A percentile compares a stretch with the other conserved stretches of the same genome.
Conservation (phyloP, 2,113 vertebrate species). For the Pithys albifrons region DNA sequence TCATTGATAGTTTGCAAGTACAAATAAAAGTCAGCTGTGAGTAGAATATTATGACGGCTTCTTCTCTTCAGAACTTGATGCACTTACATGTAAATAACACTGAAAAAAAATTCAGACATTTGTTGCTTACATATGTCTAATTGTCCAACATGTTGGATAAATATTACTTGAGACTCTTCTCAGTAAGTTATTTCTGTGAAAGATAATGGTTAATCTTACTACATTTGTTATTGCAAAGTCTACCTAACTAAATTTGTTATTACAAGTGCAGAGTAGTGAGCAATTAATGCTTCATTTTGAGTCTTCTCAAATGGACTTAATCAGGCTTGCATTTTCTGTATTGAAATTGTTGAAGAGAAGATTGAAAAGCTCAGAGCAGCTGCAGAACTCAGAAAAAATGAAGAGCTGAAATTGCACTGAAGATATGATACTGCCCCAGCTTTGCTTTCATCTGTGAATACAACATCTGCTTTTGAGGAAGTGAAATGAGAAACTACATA, state of each 20-base stretch:
- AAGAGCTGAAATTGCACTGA: slow-evolving; percentile 50
- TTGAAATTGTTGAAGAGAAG: slow-evolving; percentile 40
- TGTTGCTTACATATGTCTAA: slow-evolving; percentile 48
- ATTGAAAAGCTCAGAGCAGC: slow-evolving; percentile 56
- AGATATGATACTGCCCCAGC: neutral
- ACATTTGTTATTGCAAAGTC: slow-evolving; percentile 49
- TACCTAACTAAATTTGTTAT: slow-evolving; percentile 59
- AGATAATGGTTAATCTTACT: slow-evolving; percentile 59
- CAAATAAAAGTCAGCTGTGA: slow-evolving; percentile 54
- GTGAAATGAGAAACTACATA: slow-evolving; percentile 43
- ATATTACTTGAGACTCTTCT: slow-evolving; percentile 40
- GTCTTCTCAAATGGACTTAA: slow-evolving; percentile 56
- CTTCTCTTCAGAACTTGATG: slow-evolving; percentile 33
- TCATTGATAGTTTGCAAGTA: slow-evolving; percentile 11
- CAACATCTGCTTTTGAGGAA: slow-evolving; percentile 62
- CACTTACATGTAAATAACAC: slow-evolving; percentile 47
- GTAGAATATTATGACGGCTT: slow-evolving; percentile 28
- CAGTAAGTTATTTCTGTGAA: slow-evolving; percentile 50
- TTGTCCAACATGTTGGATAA: slow-evolving; percentile 57
- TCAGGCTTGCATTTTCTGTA: slow-evolving; percentile 55
- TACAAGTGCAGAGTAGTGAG: slow-evolving; percentile 31
- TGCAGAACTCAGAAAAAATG: slow-evolving; percentile 44
- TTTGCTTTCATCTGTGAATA: slow-evolving; percentile 56
- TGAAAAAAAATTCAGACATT: slow-evolving; percentile 38
- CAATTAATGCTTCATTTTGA: slow-evolving; percentile 45